phyloP scores from a whole-genome alignment of 2,113 vertebrate species.

The Gopherus evgoodei region DNA sequence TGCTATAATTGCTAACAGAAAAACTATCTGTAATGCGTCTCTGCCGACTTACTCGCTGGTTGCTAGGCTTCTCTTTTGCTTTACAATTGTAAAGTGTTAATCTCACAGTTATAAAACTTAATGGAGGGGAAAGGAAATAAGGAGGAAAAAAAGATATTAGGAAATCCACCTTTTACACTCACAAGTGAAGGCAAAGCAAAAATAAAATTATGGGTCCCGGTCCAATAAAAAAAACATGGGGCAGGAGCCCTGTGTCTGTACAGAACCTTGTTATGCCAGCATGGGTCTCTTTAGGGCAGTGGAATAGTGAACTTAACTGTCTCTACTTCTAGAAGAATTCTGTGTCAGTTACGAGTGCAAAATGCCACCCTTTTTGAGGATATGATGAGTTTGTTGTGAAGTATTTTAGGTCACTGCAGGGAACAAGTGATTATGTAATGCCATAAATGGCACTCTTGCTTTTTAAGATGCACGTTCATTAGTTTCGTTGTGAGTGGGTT shows the following conservation, averaged over 20 bases:
- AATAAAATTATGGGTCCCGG: not conserved
- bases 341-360: not conserved
- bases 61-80: not conserved
- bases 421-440: not conserved
- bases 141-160: not conserved
- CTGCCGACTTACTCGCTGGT: not conserved
- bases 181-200: not conserved
- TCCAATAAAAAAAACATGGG: not conserved
- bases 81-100: not conserved
- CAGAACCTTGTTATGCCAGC: not conserved
- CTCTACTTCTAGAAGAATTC: not conserved
- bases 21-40: not conserved
- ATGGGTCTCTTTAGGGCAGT: not conserved
- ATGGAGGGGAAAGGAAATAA: not conserved
- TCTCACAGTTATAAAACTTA: not conserved
- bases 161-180: not conserved
- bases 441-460: not conserved
- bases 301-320: not conserved
- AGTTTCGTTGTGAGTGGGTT: not conserved
- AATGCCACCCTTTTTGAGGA: not conserved
- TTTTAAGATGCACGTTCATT: not conserved
- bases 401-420: not conserved
- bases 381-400: not conserved
- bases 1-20: not conserved
- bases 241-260: not conserved